Base-by-base conservation (phyloP, 92 coral and sea anemone species). In the Umimayanthus kanabou region DNA sequence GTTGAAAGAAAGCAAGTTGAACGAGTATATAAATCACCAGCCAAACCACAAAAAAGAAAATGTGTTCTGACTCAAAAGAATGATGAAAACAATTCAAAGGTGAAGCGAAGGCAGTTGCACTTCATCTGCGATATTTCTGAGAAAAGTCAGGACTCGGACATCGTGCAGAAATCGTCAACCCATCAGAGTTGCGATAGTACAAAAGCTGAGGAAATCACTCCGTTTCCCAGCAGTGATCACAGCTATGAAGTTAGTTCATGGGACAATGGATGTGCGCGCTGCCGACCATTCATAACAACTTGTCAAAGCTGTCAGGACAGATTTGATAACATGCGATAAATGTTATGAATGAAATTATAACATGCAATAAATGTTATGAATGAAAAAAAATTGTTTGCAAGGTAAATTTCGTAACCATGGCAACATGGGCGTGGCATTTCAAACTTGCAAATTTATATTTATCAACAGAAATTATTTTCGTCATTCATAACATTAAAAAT, bases 141-240 rank as follows among this genome's bases (percentile, higher is more conserved):
- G 40, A 2, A 28, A 9, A 15, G 77, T 10, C 77, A 73, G 2
- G 7, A n/a, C n/a, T n/a, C n/a, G n/a, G n/a, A n/a, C n/a, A n/a
- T n/a, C n/a, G n/a, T n/a, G n/a, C n/a, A n/a, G n/a, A n/a, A n/a
- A n/a, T n/a, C n/a, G n/a, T n/a, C 77, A 73, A 73, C 77, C 22
- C 77, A 73, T 3, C 77, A 73, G 22, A 29, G 43, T 73, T 73
- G 39, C 22, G 22, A 64, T 57, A 47, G 72, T 45, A 18, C 45
- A 45, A 80, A 57, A 49, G 14, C 77, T 73, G 39, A 73, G 77
- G 61, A 47, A 80, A 47, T 53, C 43, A 79, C 83, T 79, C 70
- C 83, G 6, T 43, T 47, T 28, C 83, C 71, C 7, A 50, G n/a
- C 70, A 50, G 15, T 79, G 83, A 55, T 25, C 83, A 79, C 25